A percentile compares a stretch with the other conserved stretches of the same genome.
Conservation (phyloP, 2,113 vertebrate species). For the Heterotis niloticus region DNA sequence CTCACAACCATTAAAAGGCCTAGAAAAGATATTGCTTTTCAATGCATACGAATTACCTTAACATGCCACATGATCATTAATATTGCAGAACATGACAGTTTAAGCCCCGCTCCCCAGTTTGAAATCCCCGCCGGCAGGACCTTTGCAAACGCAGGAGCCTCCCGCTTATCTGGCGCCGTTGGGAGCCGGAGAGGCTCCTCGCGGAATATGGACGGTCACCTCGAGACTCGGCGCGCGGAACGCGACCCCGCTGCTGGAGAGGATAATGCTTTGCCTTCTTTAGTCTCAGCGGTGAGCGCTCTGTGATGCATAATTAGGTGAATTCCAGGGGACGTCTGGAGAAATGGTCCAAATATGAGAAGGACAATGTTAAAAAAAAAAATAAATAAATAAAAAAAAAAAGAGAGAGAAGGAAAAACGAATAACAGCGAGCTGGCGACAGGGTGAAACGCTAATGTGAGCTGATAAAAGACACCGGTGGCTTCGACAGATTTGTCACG, state of each 20-base stretch:
- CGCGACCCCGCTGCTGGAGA: not conserved
- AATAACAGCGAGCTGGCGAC: not conserved
- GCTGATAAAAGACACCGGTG: conserved; percentile 9
- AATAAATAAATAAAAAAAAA: not conserved
- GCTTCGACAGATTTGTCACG: conserved; percentile 2
- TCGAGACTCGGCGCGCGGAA: no score
- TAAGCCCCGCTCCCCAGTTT: not conserved
- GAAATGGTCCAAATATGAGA: not conserved
- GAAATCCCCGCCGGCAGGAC: not conserved
- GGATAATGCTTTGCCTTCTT: not conserved
- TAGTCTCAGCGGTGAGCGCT: not conserved
- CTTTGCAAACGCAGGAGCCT: not conserved
- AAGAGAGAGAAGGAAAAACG: not conserved
- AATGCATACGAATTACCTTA: conserved; percentile 6
- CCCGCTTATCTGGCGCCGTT: not conserved
- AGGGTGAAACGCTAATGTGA: not conserved
- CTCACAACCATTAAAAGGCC: not conserved
- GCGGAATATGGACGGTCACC: not conserved
- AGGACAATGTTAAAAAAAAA: not conserved
- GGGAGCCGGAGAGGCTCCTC: not conserved
- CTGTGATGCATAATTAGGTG: not conserved
- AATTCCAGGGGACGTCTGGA: not conserved
- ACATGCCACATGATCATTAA: conserved; percentile 3
- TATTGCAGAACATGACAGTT: not conserved
- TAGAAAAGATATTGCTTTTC: conserved; percentile 6